Conservation (phyloP, 2,888 invertebrate species). For the Dryobota labecula region DNA sequence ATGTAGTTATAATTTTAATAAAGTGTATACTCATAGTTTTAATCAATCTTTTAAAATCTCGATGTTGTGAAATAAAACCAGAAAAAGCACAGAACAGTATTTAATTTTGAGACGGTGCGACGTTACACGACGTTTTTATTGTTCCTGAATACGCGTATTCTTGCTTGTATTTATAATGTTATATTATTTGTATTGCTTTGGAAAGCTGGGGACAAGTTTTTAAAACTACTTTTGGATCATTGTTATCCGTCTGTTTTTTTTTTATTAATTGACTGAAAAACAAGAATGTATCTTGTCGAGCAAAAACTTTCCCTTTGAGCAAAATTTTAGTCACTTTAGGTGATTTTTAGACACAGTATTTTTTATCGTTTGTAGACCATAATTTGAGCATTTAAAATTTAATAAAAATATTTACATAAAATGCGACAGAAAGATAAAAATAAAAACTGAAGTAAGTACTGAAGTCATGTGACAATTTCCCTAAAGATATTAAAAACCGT, state of each 20-base stretch:
- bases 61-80: constrained; percentile 31
- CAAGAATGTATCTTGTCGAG: too few species aligned
- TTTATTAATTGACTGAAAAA: not conserved
- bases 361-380: not conserved
- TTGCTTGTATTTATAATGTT: not conserved
- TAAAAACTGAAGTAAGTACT: not conserved
- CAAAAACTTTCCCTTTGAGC: too few species aligned
- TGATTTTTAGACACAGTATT: not conserved
- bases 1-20: not conserved
- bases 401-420: not conserved
- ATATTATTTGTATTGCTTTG: not conserved
- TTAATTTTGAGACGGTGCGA: constrained; percentile 4
- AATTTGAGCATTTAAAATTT: not conserved
- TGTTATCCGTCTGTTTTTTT: not conserved
- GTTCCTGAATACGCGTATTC: not conserved
- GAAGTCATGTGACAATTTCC: too few species aligned
- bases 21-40: not conserved
- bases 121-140: not conserved
- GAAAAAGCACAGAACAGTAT: constrained; percentile 19
- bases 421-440: not conserved
- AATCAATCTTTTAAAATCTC: not conserved
- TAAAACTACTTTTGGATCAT: not conserved
- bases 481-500: not conserved
- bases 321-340: too few species aligned
- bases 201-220: not conserved